These are phyloP conservation scores for Oreotragus oreotragus DNA, from an alignment of 2,113 vertebrate species.

Conservation along the genomic window DNA sequence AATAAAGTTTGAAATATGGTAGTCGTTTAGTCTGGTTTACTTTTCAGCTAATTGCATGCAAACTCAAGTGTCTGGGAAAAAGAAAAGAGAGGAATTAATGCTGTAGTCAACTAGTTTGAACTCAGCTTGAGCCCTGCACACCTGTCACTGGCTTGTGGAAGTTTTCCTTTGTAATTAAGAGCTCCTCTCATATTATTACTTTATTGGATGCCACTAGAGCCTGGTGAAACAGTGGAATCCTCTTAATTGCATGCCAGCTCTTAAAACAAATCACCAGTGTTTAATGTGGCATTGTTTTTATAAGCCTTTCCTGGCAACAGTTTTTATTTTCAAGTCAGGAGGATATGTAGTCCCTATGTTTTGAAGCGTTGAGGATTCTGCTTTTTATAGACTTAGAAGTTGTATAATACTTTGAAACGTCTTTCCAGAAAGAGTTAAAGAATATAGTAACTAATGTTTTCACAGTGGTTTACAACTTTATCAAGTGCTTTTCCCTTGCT, in stretches of 20 bases:
- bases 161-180: constrained; percentile 80
- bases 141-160: constrained; percentile 76
- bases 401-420: constrained; percentile 4
- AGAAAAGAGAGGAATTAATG: constrained; percentile 60
- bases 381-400: constrained; percentile 23
- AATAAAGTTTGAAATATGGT: constrained; percentile 66
- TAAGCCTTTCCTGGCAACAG: constrained; percentile 49
- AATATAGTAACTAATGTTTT: background rate
- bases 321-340: constrained; percentile 28
- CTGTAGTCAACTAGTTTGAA: constrained; percentile 72
- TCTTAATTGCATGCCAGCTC: constrained; percentile 75
- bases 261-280: constrained; percentile 49
- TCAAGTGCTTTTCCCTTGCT: constrained; percentile 20
- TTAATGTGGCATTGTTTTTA: constrained; percentile 56
- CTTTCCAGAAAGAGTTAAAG: background rate
- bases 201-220: constrained; percentile 75
- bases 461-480: background rate
- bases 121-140: constrained; percentile 73
- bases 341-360: background rate
- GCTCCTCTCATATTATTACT: constrained; percentile 74
- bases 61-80: constrained; percentile 66
- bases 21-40: constrained; percentile 64
- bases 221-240: constrained; percentile 76
- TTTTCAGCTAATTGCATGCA: constrained; percentile 73
- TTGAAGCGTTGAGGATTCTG: background rate